Percentiles rank a stretch among this genome's conserved stretches.
Evolutionary conservation across 2,113 vertebrate genomes (phyloP).

Genomic region (Bubo scandiacus): DNA sequence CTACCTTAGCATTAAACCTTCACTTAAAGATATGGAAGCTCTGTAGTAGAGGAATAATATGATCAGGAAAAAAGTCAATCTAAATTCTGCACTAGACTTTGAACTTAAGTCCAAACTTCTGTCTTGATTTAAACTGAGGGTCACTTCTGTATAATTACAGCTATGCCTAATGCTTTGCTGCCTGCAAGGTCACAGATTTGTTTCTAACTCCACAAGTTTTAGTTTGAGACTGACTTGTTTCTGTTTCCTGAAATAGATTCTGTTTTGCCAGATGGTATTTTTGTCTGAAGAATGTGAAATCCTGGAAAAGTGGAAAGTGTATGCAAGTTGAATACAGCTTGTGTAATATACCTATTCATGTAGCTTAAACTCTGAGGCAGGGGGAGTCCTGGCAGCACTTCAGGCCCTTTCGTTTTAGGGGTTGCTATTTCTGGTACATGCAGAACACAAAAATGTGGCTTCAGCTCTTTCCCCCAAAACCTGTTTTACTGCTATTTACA

Average conservation of each 20-base stretch:
- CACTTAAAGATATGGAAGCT: neutral
- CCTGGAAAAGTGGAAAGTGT: neutral
- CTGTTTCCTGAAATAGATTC: slow-evolving; percentile 31
- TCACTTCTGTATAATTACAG: neutral
- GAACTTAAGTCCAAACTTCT: neutral
- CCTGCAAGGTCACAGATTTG: slow-evolving; percentile 26
- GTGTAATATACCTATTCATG: neutral
- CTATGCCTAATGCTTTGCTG: neutral
- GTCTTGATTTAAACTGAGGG: neutral
- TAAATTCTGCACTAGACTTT: neutral
- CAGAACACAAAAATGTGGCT: neutral
- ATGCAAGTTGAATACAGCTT: neutral
- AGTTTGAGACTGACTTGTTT: neutral
- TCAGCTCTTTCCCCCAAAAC: neutral
- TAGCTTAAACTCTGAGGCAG: neutral
- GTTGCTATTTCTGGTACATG: neutral
- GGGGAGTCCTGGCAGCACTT: neutral
- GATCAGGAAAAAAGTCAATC: neutral
- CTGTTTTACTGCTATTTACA: neutral
- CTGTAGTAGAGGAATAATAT: neutral
- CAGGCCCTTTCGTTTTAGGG: neutral
- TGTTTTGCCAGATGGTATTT: slow-evolving; percentile 4
- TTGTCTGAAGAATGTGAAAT: slow-evolving; percentile 15
- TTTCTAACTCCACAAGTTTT: neutral
- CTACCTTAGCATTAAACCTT: neutral